Base-by-base conservation (phyloP, 1,140 invertebrate genomes). In the Drosophila seguyi region DNA sequence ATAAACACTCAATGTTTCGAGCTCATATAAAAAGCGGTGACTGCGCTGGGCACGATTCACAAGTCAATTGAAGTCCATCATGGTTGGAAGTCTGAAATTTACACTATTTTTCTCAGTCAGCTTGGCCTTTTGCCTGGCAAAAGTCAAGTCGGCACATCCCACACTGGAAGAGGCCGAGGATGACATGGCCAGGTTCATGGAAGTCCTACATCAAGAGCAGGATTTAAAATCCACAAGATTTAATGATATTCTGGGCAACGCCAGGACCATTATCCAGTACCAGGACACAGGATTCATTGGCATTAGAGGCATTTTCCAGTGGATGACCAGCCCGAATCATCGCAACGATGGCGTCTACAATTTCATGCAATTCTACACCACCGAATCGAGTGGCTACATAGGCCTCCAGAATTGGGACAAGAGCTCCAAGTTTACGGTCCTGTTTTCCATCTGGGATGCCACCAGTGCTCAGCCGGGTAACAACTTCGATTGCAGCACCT, bases 361-460 rank as follows among this genome's bases (percentile, higher is more conserved):
- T 18, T 75, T 75, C 14, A 20, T 75, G 18, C 68, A 75, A 20
- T 75, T 75, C 50, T 73, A 39, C 29, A 62, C 72, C 27, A 3
- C n/a, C 18, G 56, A 75, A 47, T 60, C 72, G 4, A 62, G 58
- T 38, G 72, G 72, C 22, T 75, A 75, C 5, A 62, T 75, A 0
- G 72, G 72, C 0, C 8, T 75, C 5, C 72, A 73, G 11, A 75
- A 62, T 22, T 75, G 71, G 41, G 72, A 61, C 4, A 73, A 61
- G 31, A 75, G 72, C 36, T 73, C 67, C 20, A 75, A 73, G 36
- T 75, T 39, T 2, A 61, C 56, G 36, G 27, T 75, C 3, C n/a
- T 73, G 0, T 75, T 75, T 16, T 73, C 68, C 25, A 42, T 75
- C n/a, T 75, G 72, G 72, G 67, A 75, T 73, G 72, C 68, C 0